Percentiles rank a stretch among this genome's conserved stretches.
Conservation (phyloP, 2,888 invertebrate genomes). For the Choreutis nemorana region DNA sequence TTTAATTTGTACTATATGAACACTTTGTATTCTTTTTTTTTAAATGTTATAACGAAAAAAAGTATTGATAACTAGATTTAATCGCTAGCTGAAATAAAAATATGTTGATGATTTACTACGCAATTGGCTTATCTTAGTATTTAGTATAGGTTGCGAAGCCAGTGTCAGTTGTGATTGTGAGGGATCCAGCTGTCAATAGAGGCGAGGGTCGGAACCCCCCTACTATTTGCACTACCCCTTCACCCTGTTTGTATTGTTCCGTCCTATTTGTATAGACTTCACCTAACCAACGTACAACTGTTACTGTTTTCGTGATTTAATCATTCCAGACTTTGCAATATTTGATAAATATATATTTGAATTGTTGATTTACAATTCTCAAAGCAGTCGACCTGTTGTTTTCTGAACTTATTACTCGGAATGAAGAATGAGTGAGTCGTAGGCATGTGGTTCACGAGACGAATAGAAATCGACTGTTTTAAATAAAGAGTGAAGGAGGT, state of each 20-base stretch:
- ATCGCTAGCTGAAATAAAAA: not conserved
- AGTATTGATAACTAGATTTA: not conserved
- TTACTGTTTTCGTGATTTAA: constrained; percentile 53
- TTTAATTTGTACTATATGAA: not conserved
- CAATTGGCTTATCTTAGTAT: no score
- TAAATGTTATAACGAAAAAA: not conserved
- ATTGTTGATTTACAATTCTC: constrained; percentile 42
- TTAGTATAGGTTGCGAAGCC: constrained; percentile 38
- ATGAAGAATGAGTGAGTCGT: constrained; percentile 62
- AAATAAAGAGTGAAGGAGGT: constrained; percentile 61
- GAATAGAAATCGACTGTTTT: constrained; percentile 64
- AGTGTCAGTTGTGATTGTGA: constrained; percentile 37
- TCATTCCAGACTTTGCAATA: no score
- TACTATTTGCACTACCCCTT: constrained; percentile 46
- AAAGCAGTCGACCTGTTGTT: constrained; percentile 45
- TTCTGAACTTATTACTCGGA: constrained; percentile 58
- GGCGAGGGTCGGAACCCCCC: constrained; percentile 39
- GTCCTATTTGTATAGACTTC: constrained; percentile 48
- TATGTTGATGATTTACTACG: not conserved
- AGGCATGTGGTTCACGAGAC: constrained; percentile 54
- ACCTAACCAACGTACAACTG: constrained; percentile 45
- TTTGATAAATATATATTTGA: constrained; percentile 46
- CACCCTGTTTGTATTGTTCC: constrained; percentile 55
- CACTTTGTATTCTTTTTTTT: not conserved
- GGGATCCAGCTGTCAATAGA: constrained; percentile 27